Evolutionary conservation across 2,888 invertebrate species (phyloP).

Genomic region (Trissolcus brochymenae): DNA sequence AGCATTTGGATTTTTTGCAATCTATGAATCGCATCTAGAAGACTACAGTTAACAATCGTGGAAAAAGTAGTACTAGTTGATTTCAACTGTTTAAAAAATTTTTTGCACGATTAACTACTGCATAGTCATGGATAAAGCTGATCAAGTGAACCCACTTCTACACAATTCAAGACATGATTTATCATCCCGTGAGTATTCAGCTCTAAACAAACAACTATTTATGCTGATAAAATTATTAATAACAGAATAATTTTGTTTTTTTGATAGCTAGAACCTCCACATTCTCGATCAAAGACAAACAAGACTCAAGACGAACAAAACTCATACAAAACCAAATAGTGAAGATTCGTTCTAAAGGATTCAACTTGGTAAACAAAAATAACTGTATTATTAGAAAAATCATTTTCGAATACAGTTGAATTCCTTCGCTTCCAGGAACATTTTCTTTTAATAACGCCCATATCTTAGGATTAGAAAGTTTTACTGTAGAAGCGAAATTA

Average conservation of each 20-base stretch:
- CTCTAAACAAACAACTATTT: neutral
- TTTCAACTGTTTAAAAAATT: neutral
- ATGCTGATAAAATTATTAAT: neutral
- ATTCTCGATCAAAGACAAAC: too few relatives aligned
- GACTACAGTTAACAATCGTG: neutral
- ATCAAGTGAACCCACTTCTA: neutral
- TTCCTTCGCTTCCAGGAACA: slow-evolving; percentile 56
- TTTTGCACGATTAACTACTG: neutral
- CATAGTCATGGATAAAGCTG: neutral
- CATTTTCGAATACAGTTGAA: slow-evolving; percentile 58
- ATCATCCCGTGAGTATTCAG: neutral
- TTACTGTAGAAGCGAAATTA: slow-evolving; percentile 59
- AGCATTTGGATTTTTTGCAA: neutral
- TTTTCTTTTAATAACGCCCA: neutral
- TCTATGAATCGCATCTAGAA: neutral
- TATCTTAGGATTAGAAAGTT: slow-evolving; percentile 50
- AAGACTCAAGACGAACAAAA: slow-evolving; percentile 49
- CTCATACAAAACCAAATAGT: slow-evolving; percentile 58
- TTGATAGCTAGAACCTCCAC: slow-evolving; percentile 56
- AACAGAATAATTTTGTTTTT: slow-evolving; percentile 27
- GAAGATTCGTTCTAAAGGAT: slow-evolving; percentile 50
- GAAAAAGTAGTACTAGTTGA: neutral
- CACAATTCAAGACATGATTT: neutral
- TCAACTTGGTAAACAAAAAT: slow-evolving; percentile 40
- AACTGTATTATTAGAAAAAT: slow-evolving; percentile 53